Evolutionary conservation across 2,888 invertebrate species (phyloP), one percentile per base, ranked within the genome.

Genomic region (Vannuccia rotundouncinata): DNA sequence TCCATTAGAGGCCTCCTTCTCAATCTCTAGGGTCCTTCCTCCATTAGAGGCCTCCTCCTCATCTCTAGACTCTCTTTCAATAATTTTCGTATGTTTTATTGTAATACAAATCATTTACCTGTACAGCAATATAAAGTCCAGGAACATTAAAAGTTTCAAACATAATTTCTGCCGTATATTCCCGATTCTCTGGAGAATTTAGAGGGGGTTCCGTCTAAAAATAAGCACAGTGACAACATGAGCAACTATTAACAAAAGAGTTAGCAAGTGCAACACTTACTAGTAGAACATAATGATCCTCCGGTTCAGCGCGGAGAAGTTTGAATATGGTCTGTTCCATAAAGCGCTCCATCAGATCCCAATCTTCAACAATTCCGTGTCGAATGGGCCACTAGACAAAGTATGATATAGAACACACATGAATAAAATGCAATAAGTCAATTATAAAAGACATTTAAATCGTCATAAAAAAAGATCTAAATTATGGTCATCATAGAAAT

Each of bases 131-230:
- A 87, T 99, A 99, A 83, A 99, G 90, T 30, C 99, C 99, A 83
- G 99, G 98, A 83, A 99, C 98, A 90, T 99, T 99, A 89, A 99
- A 99, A 30, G 98, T 96, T 89, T 99, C 99, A 89, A 99, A 99
- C 99, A 99, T 99, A 84, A 99, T 99, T 91, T 99, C 99, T 85
- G 90, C 89, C 82, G 90, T 90, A 84, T 90, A 90, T 85, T 91
- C 91, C 81, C 99, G 91, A 89, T 99, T 99, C 89, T 99, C 99
- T 0, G 99, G 99, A 0, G 99, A 98, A 88, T 99, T 99, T 82
- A 99, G 89, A 17, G 99, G 99, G 22, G 99, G 99, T 88, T 99
- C 99, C 0, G 99, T 99, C 83, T 90, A 84, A n/a, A 85, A 85
- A 77, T 75, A 78, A 75, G 31, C 5, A 29, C 2, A 22, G 29